A percentile compares a stretch with the other conserved stretches of the same genome.
phyloP scores from a whole-genome alignment of 2,797 vertebrate genomes.

The Taenioides sp. region DNA sequence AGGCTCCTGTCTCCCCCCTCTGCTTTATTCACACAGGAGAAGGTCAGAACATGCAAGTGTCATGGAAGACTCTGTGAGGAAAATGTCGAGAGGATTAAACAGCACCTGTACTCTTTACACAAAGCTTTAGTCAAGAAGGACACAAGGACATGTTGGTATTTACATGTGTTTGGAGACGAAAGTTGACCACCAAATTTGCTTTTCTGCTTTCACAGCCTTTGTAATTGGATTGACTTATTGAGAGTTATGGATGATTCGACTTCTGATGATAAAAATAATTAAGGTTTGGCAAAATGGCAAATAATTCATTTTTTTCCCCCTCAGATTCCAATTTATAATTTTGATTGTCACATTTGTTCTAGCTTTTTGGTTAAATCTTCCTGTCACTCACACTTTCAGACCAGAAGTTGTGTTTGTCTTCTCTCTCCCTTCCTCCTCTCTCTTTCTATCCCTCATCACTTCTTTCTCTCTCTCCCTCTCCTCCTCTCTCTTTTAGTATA shows the following conservation, averaged over 20 bases:
- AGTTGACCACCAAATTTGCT: neutral
- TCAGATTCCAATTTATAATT: neutral
- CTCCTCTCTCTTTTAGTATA: too few species aligned
- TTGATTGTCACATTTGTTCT: neutral
- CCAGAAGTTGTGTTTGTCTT: too few species aligned
- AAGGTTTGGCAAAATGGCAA: neutral
- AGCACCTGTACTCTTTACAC: constrained; percentile 80
- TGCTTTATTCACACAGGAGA: constrained; percentile 56
- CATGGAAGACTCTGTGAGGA: constrained; percentile 72
- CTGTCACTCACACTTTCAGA: too few species aligned
- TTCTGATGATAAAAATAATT: neutral
- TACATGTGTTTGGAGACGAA: constrained; percentile 25
- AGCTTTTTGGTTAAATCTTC: too few species aligned
- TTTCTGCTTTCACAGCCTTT: neutral
- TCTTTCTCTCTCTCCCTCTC: too few species aligned
- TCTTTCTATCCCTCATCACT: too few species aligned
- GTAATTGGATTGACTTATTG: neutral
- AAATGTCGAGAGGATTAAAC: constrained; percentile 80
- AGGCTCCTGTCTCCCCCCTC: constrained; percentile 11
- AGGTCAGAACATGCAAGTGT: constrained; percentile 73
- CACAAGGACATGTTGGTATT: constrained; percentile 55
- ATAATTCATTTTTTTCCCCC: too few species aligned
- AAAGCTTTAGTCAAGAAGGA: constrained; percentile 74
- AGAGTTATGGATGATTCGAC: neutral
- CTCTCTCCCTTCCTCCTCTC: too few species aligned